Conservation (phyloP, 2,888 invertebrate species). For the Rhagonycha lutea region DNA sequence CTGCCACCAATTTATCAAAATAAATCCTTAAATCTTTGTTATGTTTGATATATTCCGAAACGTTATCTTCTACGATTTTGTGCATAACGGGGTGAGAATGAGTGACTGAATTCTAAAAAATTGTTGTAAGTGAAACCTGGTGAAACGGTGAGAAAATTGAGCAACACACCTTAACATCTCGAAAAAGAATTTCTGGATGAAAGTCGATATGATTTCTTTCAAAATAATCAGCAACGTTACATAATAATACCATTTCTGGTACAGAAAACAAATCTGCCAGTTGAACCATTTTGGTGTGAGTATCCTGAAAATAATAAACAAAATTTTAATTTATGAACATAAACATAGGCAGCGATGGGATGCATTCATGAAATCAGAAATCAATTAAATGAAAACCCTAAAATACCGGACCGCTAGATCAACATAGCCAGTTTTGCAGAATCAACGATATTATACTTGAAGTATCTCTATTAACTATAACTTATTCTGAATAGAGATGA, state of each 20-base stretch:
- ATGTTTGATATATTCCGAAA: constrained; percentile 77
- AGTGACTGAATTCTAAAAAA: constrained; percentile 78
- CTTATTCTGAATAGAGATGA: too few species aligned
- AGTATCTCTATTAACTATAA: too few species aligned
- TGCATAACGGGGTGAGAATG: constrained; percentile 90
- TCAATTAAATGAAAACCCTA: too few species aligned
- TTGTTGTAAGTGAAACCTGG: neutral
- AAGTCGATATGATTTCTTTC: constrained; percentile 87
- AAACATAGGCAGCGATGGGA: too few species aligned
- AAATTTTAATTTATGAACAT: too few species aligned
- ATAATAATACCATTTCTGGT: constrained; percentile 92
- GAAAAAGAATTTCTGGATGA: constrained; percentile 93
- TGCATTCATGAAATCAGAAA: too few species aligned
- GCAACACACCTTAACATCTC: constrained; percentile 37
- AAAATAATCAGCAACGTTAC: constrained; percentile 94
- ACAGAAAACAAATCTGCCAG: constrained; percentile 95
- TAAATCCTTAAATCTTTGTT: constrained; percentile 74
- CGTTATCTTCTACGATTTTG: constrained; percentile 80
- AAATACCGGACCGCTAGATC: too few species aligned
- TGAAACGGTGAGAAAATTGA: neutral
- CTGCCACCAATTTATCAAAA: constrained; percentile 73
- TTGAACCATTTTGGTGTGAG: constrained; percentile 83
- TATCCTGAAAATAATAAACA: constrained; percentile 55
- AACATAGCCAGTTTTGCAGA: too few species aligned
- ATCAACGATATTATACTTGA: too few species aligned